Percentiles rank a stretch among this genome's conserved stretches.
phyloP scores from a whole-genome alignment of 92 coral and sea anemone species.

The Micromussa lordhowensis region DNA sequence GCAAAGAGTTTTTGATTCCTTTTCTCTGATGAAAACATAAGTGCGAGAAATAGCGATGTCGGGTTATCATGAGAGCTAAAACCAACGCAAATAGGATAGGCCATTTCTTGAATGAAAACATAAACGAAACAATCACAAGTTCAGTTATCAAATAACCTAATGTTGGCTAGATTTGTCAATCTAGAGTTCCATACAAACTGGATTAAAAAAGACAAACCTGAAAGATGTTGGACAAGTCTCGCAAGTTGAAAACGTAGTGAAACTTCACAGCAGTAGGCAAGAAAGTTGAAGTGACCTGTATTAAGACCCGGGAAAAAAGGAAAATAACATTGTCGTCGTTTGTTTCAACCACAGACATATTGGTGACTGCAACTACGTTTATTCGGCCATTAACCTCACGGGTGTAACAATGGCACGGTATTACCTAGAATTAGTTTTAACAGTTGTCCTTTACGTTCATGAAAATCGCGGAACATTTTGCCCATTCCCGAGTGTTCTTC shows the following conservation, averaged over 20 bases:
- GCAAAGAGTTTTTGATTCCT: too few relatives aligned
- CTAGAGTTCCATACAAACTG: background rate
- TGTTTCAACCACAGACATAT: background rate
- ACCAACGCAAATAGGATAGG: too few relatives aligned
- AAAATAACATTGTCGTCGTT: background rate
- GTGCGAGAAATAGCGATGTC: background rate
- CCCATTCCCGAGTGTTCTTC: too few relatives aligned
- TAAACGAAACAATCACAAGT: background rate
- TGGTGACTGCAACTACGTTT: too few relatives aligned
- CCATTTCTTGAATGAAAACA: too few relatives aligned
- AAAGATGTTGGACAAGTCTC: constrained; percentile 98
- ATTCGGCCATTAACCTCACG: too few relatives aligned
- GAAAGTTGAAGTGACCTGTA: constrained; percentile 93
- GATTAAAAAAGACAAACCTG: constrained; percentile 65
- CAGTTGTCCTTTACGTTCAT: too few relatives aligned
- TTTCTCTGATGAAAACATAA: background rate
- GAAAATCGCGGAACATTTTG: too few relatives aligned
- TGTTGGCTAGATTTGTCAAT: background rate
- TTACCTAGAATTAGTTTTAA: too few relatives aligned
- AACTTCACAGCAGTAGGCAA: constrained; percentile 98
- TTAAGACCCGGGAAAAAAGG: background rate
- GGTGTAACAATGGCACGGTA: too few relatives aligned
- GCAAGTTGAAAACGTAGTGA: constrained; percentile 97
- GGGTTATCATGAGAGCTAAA: too few relatives aligned
- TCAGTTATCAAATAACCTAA: background rate